phyloP scores from a whole-genome alignment of 2,888 invertebrate species.

The Helicoverpa assulta region DNA sequence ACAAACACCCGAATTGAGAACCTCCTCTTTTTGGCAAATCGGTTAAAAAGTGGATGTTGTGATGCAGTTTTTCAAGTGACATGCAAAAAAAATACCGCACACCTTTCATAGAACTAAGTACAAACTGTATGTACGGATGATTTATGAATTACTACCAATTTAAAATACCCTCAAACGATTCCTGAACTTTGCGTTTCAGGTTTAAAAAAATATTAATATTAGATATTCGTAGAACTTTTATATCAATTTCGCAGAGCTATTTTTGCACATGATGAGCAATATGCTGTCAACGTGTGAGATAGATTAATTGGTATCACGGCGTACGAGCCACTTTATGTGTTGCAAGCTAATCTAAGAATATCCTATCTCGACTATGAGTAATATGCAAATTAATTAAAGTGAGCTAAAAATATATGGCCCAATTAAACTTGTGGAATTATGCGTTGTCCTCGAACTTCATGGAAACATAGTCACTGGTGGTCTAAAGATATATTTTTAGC shows the following conservation, averaged over 20 bases:
- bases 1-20: too few relatives aligned
- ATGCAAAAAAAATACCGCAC: too few relatives aligned
- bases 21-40: too few relatives aligned
- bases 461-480: background rate
- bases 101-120: too few relatives aligned
- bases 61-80: too few relatives aligned
- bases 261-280: slow-evolving; percentile 7
- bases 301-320: slow-evolving; percentile 27
- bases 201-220: too few relatives aligned
- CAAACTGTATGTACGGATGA: too few relatives aligned
- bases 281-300: slow-evolving; percentile 10
- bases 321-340: slow-evolving; percentile 14
- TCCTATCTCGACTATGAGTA: slow-evolving; percentile 34
- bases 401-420: slow-evolving; percentile 40
- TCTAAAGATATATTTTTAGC: background rate
- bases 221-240: background rate
- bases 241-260: background rate
- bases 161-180: too few relatives aligned
- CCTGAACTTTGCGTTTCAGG: too few relatives aligned
- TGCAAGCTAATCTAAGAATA: slow-evolving; percentile 47
- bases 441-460: background rate
- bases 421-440: slow-evolving; percentile 31
- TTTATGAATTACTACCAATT: too few relatives aligned
- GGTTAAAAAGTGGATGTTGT: background rate
- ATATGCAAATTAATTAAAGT: slow-evolving; percentile 40